These are phyloP conservation scores for Ptilodon capucinus DNA, from an alignment of 2,888 invertebrate species.

Conservation along the genomic window DNA sequence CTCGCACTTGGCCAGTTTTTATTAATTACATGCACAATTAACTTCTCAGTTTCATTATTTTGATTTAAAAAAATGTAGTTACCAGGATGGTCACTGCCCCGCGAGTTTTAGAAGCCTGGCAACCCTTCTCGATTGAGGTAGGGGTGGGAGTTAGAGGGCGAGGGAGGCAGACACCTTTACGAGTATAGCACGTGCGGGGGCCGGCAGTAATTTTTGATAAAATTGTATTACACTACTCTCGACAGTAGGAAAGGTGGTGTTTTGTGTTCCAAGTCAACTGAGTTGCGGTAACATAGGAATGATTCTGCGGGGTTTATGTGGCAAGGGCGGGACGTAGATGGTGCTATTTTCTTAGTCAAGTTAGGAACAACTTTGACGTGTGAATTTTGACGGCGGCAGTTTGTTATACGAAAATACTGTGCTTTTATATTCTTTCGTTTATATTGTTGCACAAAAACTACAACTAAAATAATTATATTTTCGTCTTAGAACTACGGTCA, in stretches of 20 bases:
- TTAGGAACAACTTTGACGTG: background rate
- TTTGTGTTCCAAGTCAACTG: slow-evolving; percentile 36
- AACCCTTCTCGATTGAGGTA: slow-evolving; percentile 3
- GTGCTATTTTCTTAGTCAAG: slow-evolving; percentile 11
- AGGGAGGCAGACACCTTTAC: slow-evolving; percentile 57
- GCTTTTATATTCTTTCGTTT: too few species aligned
- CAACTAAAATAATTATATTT: too few species aligned
- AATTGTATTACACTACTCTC: slow-evolving; percentile 55
- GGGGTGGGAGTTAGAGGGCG: slow-evolving; percentile 11
- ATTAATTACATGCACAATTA: too few species aligned
- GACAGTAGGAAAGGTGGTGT: slow-evolving; percentile 27
- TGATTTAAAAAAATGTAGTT: background rate
- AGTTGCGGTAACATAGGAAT: slow-evolving; percentile 22
- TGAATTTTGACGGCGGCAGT: too few species aligned
- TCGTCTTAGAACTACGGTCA: too few species aligned
- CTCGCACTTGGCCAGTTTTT: too few species aligned
- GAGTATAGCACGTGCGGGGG: slow-evolving; percentile 57
- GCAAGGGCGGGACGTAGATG: slow-evolving; percentile 3
- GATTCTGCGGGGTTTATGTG: slow-evolving; percentile 21
- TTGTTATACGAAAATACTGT: too few species aligned
- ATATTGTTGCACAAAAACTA: too few species aligned
- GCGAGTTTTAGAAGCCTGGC: background rate
- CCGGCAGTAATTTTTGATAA: slow-evolving; percentile 60
- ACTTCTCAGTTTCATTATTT: background rate
- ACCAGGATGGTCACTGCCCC: background rate